Base-by-base conservation (phyloP, 2,797 vertebrate species). In the Dermochelys coriacea region DNA sequence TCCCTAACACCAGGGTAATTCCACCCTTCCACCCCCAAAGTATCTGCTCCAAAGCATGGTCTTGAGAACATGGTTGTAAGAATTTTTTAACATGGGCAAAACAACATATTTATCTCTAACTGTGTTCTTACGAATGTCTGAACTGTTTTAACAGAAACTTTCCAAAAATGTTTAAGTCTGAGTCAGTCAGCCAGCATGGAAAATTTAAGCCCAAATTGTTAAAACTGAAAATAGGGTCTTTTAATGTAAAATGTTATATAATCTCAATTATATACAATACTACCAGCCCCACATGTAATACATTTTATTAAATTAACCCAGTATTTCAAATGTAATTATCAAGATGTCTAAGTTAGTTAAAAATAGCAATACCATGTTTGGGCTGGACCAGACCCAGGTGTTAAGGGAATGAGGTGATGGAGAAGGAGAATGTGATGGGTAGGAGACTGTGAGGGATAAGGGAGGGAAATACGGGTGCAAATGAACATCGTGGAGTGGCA, bases 131-230 rank as follows among this genome's bases (percentile, higher is more conserved):
- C 4, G 45, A 75, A 45, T 45, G 37, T 23, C 71, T 91, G 80
- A 23, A 85, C 80, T 88, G 23, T 88, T 80, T 91, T 54, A 81
- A 49, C 55, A 87, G 55, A 89, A 94, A 87, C 88, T 91, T 94
- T 92, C 84, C 87, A 88, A 95, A 96, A 97, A 93, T 96, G 87
- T 86, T 96, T 91, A 71, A 95, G n/a, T 87, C 90, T 93, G 79
- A 93, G 77, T 91, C 82, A 59, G 50, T 51, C 93, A 94, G 75
- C 85, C 93, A 90, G 59, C 93, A 91, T 21, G 80, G 82, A 93
- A 95, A 92, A 87, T 81, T 61, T 90, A 89, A 90, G 81, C 27
- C 77, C 80, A 85, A 81, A 94, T 68, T 93, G 93, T 95, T 93
- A 86, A 93, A 94, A 90, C 75, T 1, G 14, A 93, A 90, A 94